Base-by-base conservation (phyloP, 2,113 vertebrate species). In the Athene cunicularia region DNA sequence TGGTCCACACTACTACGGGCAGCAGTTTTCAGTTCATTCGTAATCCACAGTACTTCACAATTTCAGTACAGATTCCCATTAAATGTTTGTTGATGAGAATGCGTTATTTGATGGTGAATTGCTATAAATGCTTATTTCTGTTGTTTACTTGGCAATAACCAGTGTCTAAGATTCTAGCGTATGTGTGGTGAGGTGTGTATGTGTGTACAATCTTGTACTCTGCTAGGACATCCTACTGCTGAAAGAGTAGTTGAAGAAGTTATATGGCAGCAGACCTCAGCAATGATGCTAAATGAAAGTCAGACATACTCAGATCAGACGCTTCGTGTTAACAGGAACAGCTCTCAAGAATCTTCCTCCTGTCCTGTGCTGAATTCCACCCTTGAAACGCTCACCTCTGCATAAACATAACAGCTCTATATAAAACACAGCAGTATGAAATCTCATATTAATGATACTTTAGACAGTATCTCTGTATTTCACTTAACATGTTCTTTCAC, bases 401-500 rank as follows among this genome's bases (percentile, higher is more conserved):
- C 43, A 37, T 27, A 73, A 94, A 89, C 18, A 63, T 3, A 14
- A 81, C 32, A 81, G 28, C 8, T 87, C 52, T 82, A 72, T 68
- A 75, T 56, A 79, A 87, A 74, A 67, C 0, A 26, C 35, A 85
- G 2, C 22, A 75, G 2, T 30, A 68, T 41, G 18, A 76, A 79
- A 59, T 72, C 35, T 75, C 60, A 45, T 66, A 85, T 81, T 91
- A 89, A n/a, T 73, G 33, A 41, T 64, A 86, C 94, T 93, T 97
- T 62, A 91, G 53, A 85, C 35, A n/a, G 30, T n/a, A 94, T 47
- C 37, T 91, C 77, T 95, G 50, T 60, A 74, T 89, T 96, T 92
- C 80, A 82, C 68, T 92, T 86, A 88, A 88, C 15, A 74, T 60
- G 41, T 72, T 85, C 83, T 87, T 95, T 89, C 7, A 2, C 49